Conservation (phyloP, 2,888 invertebrate species). For the Eupithecia pulchellata region DNA sequence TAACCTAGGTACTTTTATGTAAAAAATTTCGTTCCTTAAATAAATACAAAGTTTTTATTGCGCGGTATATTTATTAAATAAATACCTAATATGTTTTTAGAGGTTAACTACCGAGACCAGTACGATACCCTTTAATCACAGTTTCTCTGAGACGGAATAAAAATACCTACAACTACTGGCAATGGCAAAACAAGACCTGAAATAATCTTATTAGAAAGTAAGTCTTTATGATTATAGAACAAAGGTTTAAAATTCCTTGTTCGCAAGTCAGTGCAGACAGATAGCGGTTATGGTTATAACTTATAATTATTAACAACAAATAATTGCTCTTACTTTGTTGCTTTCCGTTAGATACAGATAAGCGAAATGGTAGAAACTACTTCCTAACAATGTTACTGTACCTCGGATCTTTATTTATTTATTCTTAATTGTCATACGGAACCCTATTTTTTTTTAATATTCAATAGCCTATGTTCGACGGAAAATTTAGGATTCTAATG, state of each 20-base stretch:
- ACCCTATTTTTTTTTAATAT: too few relatives aligned
- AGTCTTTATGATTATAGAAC: neutral
- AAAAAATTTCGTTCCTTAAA: too few relatives aligned
- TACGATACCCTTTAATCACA: neutral
- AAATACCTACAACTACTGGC: neutral
- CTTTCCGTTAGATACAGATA: conserved; percentile 6
- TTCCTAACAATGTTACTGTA: neutral
- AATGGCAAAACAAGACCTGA: neutral
- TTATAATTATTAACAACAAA: neutral
- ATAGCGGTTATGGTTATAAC: neutral
- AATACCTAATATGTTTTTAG: neutral
- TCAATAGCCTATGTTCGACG: too few relatives aligned
- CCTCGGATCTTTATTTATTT: too few relatives aligned
- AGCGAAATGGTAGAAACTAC: neutral
- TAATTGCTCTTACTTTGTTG: conserved; percentile 9
- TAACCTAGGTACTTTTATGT: too few relatives aligned
- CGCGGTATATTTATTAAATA: neutral
- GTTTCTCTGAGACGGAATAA: neutral
- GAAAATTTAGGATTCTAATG: too few relatives aligned
- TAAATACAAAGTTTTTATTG: too few relatives aligned
- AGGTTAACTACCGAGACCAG: too few relatives aligned
- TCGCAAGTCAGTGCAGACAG: neutral
- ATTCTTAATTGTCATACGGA: too few relatives aligned
- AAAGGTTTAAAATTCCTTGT: neutral
- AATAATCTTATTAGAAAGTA: neutral